phyloP scores from a whole-genome alignment of 2,797 vertebrate species.

The Ctenochaetus hawaiiensis region DNA sequence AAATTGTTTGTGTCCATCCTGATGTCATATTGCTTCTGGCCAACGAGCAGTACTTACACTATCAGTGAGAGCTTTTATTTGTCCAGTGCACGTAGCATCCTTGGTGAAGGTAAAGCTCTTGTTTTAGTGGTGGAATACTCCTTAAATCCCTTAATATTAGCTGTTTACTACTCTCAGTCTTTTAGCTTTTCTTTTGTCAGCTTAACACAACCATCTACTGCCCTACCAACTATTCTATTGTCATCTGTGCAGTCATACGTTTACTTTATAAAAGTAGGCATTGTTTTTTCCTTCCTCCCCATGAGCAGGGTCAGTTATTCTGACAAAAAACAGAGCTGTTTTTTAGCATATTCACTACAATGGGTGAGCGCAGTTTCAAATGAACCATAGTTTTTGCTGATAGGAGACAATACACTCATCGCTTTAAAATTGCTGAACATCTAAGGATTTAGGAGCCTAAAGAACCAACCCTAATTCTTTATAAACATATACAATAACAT shows the following conservation, averaged over 20 bases:
- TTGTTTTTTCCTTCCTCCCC: not conserved
- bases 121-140: too few species aligned
- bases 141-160: not conserved
- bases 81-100: too few species aligned
- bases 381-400: not conserved
- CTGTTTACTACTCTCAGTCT: not conserved
- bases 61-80: too few species aligned
- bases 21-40: too few species aligned
- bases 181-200: constrained; percentile 20
- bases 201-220: not conserved
- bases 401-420: not conserved
- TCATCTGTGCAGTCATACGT: not conserved
- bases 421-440: not conserved
- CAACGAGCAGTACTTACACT: too few species aligned
- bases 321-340: not conserved
- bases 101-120: too few species aligned
- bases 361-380: not conserved
- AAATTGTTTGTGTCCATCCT: too few species aligned
- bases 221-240: not conserved
- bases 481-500: too few species aligned
- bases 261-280: not conserved
- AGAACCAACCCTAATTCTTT: not conserved
- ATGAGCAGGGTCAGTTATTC: not conserved
- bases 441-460: not conserved
- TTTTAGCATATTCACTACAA: not conserved